phyloP scores from a whole-genome alignment of 2,888 invertebrate genomes.

The Vanessa cardui region DNA sequence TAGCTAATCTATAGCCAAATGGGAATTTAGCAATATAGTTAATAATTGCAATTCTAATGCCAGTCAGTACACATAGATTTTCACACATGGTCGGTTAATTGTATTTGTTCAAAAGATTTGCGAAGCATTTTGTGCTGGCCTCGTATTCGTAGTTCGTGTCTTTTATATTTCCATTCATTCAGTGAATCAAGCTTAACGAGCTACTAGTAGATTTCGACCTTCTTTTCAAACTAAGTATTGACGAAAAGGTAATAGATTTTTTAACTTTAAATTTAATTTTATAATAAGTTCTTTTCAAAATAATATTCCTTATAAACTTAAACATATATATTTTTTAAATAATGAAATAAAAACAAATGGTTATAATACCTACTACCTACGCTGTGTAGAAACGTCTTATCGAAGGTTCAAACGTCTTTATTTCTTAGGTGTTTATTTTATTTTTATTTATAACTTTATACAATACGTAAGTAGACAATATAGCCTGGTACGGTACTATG shows the following conservation, averaged over 20 bases:
- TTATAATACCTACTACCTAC: too few relatives aligned
- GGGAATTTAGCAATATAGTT: conserved; percentile 7
- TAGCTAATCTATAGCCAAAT: background rate
- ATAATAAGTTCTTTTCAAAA: too few relatives aligned
- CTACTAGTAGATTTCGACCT: background rate
- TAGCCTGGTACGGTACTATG: too few relatives aligned
- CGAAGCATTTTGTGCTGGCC: background rate
- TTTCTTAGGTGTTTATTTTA: too few relatives aligned
- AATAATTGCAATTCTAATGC: background rate
- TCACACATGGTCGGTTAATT: background rate
- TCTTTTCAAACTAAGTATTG: background rate
- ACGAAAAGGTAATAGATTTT: background rate
- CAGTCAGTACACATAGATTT: background rate
- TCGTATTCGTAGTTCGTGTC: background rate
- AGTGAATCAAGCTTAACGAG: conserved; percentile 4
- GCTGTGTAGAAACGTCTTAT: too few relatives aligned
- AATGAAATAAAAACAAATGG: too few relatives aligned
- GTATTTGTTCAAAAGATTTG: background rate
- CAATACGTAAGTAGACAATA: too few relatives aligned
- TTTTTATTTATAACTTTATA: too few relatives aligned
- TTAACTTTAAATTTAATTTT: too few relatives aligned
- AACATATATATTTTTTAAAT: too few relatives aligned
- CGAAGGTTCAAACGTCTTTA: too few relatives aligned
- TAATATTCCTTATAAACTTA: too few relatives aligned
- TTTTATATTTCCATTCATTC: background rate